Base-by-base conservation (phyloP, 2,797 vertebrate species). In the Neoniphon sammara region DNA sequence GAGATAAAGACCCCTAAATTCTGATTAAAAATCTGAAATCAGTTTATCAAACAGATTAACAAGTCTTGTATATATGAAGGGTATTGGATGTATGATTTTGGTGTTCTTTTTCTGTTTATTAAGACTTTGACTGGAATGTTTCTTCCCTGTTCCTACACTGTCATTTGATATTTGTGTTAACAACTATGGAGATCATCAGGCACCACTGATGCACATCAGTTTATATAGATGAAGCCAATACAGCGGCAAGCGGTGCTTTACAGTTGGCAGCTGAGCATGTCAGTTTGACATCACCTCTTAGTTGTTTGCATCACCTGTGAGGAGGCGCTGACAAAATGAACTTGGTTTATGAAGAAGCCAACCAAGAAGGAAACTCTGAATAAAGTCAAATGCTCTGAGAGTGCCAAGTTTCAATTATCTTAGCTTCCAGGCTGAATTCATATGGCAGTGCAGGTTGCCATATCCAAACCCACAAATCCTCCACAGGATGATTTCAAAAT, bases 21-120 rank as follows among this genome's bases (percentile, higher is more conserved):
- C 61, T 81, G 64, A 67, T 63, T 67, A 56, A 73, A 73, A 78
- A 83, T 53, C 60, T 85, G 52, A 87, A 85, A 14, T 83, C 23
- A 42, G 39, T 78, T 81, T 71, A 63, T 21, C 57, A 66, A 77
- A 47, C 74, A 66, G 39, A 70, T 71, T 59, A 62, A 79, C 31
- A 55, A 78, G 56, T 70, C 20, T 70, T 91, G 80, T 91, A 84
- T 72, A 89, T 91, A 89, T 67, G 65, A 79, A 78, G n/a, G 76
- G 23, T 72, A 39, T 68, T 81, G 73, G 77, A 71, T 80, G 74
- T 52, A 70, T 86, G 61, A 58, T 76, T 87, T 87, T 61, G 55
- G 31, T 88, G 85, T 85, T 79, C 1, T 75, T 66, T 88, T 25
- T 82, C 64, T 83, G 63, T 77, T 86, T 78, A 55, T 59, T 66